Percentiles rank a stretch among this genome's conserved stretches.
phyloP scores from a whole-genome alignment of 2,113 vertebrate genomes.

The Amphiprion ocellaris region DNA sequence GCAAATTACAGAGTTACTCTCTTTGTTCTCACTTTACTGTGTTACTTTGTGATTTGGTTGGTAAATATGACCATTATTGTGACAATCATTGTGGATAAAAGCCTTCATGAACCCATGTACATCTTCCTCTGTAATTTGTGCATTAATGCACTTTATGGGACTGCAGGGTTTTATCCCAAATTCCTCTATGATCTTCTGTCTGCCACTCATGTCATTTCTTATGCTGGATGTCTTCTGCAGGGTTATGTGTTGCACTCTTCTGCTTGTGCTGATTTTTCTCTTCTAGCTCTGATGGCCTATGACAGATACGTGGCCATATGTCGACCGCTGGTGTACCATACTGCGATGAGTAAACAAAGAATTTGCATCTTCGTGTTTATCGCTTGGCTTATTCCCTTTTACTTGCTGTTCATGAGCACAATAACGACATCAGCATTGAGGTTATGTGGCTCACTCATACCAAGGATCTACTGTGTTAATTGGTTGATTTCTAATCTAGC shows the following conservation, averaged over 20 bases:
- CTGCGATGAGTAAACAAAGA: conserved; percentile 56
- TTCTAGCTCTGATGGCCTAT: conserved; percentile 54
- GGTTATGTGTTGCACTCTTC: conserved; percentile 58
- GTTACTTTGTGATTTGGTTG: conserved; percentile 60
- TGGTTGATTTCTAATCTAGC: conserved; percentile 12
- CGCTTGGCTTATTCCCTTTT: conserved; percentile 33
- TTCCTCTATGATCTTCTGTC: conserved; percentile 60
- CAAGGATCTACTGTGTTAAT: conserved; percentile 56
- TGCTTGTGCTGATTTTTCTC: conserved; percentile 37
- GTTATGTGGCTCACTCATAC: conserved; percentile 54
- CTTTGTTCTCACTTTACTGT: conserved; percentile 54
- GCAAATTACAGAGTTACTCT: conserved; percentile 24
- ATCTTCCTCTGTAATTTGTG: conserved; percentile 65
- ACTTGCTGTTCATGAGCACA: conserved; percentile 8
- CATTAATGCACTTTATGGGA: conserved; percentile 64
- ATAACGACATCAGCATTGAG: conserved; percentile 14
- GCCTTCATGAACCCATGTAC: conserved; percentile 67
- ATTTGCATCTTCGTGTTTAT: conserved; percentile 11
- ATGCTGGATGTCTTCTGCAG: conserved; percentile 59
- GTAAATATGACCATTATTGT: conserved; percentile 51
- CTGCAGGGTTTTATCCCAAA: conserved; percentile 63
- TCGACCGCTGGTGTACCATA: conserved; percentile 56
- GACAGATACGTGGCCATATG: conserved; percentile 71
- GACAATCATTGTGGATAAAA: conserved; percentile 41
- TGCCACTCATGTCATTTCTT: conserved; percentile 48